Conservation (phyloP, 2,113 vertebrate genomes). For the Synodontis membranacea region DNA sequence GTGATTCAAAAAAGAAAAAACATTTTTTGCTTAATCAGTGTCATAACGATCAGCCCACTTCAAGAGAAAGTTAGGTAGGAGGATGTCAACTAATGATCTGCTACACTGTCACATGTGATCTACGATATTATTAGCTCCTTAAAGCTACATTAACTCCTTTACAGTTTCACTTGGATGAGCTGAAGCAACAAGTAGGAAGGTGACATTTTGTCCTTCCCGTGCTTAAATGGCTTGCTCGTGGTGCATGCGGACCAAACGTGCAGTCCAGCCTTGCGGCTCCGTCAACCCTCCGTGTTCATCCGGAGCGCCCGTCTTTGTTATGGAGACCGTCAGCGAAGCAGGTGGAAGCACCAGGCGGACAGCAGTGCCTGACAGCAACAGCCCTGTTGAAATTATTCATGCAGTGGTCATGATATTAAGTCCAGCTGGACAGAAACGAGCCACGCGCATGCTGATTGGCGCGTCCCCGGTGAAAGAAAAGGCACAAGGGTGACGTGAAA, state of each 20-base stretch:
- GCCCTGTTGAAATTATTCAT: not conserved
- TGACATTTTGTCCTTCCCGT: not conserved
- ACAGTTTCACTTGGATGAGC: not conserved
- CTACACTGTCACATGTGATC: not conserved
- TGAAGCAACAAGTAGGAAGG: constrained; percentile 39
- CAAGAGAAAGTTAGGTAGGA: not conserved
- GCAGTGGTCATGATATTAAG: not conserved
- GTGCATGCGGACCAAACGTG: not conserved
- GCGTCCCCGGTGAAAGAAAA: not conserved
- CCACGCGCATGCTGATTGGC: not conserved
- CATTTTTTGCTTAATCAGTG: constrained; percentile 1
- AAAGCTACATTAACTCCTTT: not conserved
- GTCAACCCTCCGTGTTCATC: not conserved
- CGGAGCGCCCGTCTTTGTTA: not conserved
- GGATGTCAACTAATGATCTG: not conserved
- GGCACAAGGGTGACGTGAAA: not conserved
- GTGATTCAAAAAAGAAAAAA: not conserved
- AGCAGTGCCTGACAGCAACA: not conserved
- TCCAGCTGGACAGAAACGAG: not conserved
- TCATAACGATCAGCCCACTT: not conserved
- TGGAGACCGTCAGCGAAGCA: not conserved
- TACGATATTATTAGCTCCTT: not conserved
- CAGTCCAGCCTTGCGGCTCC: not conserved
- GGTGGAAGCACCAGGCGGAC: not conserved
- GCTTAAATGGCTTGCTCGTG: not conserved